phyloP scores from a whole-genome alignment of 2,113 vertebrate species.

The Meleagris gallopavo region DNA sequence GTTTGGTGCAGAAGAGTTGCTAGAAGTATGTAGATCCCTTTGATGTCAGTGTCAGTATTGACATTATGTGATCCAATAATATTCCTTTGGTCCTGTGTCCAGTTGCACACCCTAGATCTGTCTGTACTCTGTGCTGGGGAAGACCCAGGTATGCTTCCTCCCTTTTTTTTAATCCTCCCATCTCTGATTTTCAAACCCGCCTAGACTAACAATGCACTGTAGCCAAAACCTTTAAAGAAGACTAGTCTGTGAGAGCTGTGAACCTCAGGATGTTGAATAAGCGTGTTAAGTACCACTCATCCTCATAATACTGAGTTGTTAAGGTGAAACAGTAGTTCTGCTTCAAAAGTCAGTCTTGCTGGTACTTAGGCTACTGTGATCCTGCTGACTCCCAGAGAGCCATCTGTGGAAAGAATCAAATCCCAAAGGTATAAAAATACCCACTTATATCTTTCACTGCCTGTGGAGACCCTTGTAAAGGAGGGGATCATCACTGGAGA shows the following conservation, averaged over 20 bases:
- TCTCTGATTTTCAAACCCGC: not conserved
- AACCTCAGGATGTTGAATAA: not conserved
- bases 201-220: not conserved
- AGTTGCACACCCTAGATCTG: not conserved
- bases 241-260: not conserved
- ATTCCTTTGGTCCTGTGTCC: not conserved
- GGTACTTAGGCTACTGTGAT: conserved; percentile 34
- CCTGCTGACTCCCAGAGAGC: conserved; percentile 5
- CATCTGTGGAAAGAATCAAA: conserved; percentile 42
- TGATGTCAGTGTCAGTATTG: not conserved
- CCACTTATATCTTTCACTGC: not conserved
- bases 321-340: conserved; percentile 10
- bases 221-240: not conserved
- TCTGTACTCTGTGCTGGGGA: not conserved
- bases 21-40: not conserved
- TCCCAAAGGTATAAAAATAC: conserved; percentile 58
- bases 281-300: not conserved
- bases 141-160: not conserved
- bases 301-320: not conserved
- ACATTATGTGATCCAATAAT: not conserved
- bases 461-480: not conserved
- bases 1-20: not conserved
- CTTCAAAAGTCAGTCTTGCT: conserved; percentile 51
- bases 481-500: not conserved
- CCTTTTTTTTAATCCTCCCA: not conserved